Percentiles rank a stretch among this genome's conserved stretches.
Evolutionary conservation across 2,888 invertebrate species (phyloP).

Genomic region (Leucoma salicis): DNA sequence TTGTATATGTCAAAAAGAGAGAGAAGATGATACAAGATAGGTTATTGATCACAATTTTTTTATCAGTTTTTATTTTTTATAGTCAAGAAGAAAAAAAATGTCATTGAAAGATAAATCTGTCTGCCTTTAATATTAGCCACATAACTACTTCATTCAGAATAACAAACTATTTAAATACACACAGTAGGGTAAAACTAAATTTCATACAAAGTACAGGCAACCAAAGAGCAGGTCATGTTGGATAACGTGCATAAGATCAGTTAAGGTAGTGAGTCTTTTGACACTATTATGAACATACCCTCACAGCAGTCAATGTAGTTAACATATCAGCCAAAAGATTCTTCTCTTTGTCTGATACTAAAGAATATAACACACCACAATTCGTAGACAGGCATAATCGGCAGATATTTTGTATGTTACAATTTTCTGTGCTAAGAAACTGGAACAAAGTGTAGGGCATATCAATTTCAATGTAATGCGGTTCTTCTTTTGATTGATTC

Average conservation of each 20-base stretch:
- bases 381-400: constrained; percentile 68
- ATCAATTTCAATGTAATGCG: constrained; percentile 39
- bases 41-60: too few relatives aligned
- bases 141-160: too few relatives aligned
- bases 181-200: too few relatives aligned
- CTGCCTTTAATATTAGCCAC: background rate
- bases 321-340: constrained; percentile 56
- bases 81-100: background rate
- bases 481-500: constrained; percentile 14
- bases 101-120: background rate
- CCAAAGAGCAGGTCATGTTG: too few relatives aligned
- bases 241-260: too few relatives aligned
- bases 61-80: too few relatives aligned
- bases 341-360: constrained; percentile 48
- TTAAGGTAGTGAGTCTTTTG: too few relatives aligned
- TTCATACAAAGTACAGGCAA: too few relatives aligned
- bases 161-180: too few relatives aligned
- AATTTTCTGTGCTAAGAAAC: constrained; percentile 38
- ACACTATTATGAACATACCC: too few relatives aligned
- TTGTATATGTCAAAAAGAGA: too few relatives aligned
- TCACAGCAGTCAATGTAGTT: constrained; percentile 51
- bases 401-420: constrained; percentile 59
- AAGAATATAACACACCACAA: constrained; percentile 50
- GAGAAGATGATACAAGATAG: too few relatives aligned
- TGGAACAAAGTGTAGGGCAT: constrained; percentile 43